Conservation (phyloP, 2,888 invertebrate genomes). For the Aquatica leii region DNA sequence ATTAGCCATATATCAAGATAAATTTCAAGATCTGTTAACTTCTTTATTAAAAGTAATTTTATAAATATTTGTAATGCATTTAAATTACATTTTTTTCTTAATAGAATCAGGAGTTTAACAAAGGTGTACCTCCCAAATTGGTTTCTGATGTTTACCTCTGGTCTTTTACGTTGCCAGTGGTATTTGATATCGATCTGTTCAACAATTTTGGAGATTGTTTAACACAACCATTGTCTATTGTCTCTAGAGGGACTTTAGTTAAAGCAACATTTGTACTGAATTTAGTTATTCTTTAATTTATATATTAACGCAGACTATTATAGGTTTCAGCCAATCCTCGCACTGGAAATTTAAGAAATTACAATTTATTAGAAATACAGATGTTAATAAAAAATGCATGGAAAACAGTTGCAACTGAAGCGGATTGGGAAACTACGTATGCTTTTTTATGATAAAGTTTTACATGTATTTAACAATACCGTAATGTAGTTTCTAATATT, state of each 20-base stretch:
- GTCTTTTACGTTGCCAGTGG: conserved; percentile 75
- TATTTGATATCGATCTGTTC: conserved; percentile 82
- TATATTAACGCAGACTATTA: no score
- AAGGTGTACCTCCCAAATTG: conserved; percentile 64
- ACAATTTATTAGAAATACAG: conserved; percentile 78
- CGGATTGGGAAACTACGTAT: conserved; percentile 89
- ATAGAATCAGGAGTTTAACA: conserved; percentile 51
- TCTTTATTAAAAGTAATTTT: conserved; percentile 70
- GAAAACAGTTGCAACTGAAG: conserved; percentile 80
- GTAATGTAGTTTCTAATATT: no score
- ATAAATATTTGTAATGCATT: no score
- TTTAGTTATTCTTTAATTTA: no score
- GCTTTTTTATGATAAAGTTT: no score
- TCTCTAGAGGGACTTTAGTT: conserved; percentile 73
- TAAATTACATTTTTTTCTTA: no score
- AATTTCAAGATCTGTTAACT: conserved; percentile 74
- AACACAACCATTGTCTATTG: conserved; percentile 71
- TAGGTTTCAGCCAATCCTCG: conserved; percentile 83
- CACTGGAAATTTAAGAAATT: conserved; percentile 78
- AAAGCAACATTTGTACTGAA: conserved; percentile 75
- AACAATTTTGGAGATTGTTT: conserved; percentile 79
- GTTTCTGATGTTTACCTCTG: conserved; percentile 82
- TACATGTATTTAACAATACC: no score
- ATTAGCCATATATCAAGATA: conserved; percentile 80
- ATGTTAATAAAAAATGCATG: conserved; percentile 67